Evolutionary conservation across 2,888 invertebrate genomes (phyloP).

Genomic region (Scaptomyza cyrtandrae): DNA sequence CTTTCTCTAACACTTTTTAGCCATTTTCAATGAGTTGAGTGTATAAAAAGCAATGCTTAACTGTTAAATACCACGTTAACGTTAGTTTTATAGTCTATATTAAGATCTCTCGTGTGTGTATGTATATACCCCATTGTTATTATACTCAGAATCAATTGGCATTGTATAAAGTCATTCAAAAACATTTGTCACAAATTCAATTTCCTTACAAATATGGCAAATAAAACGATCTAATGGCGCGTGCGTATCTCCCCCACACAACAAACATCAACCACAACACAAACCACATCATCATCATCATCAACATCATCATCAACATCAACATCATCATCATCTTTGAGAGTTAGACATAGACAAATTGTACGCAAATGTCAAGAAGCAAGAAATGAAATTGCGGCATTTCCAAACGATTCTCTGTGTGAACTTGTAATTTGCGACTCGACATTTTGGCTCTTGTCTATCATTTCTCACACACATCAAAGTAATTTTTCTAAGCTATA

Average conservation of each 20-base stretch:
- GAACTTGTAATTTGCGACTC: constrained; percentile 70
- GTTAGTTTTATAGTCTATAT: not conserved
- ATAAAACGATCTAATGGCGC: constrained; percentile 51
- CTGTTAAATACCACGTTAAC: constrained; percentile 9
- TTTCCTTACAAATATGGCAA: constrained; percentile 32
- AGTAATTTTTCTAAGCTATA: constrained; percentile 46
- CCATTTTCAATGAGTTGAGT: too few relatives aligned
- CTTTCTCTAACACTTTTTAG: too few relatives aligned
- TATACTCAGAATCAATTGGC: not conserved
- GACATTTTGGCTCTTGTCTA: constrained; percentile 26
- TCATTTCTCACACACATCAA: constrained; percentile 22
- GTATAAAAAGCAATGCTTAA: not conserved
- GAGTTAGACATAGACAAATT: constrained; percentile 62
- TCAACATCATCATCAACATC: not conserved
- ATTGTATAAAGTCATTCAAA: constrained; percentile 30
- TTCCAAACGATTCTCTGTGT: constrained; percentile 66
- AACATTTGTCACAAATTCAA: constrained; percentile 24
- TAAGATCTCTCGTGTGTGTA: not conserved
- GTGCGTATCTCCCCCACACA: constrained; percentile 47
- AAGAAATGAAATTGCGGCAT: constrained; percentile 66
- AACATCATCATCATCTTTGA: constrained; percentile 26
- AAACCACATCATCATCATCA: constrained; percentile 33
- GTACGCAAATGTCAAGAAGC: constrained; percentile 50
- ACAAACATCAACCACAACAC: constrained; percentile 13
- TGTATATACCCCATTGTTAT: not conserved